Percentiles rank a stretch among this genome's conserved stretches.
These are phyloP conservation scores for Macaria notata DNA, from an alignment of 2,888 invertebrate species.

Conservation along the genomic window DNA sequence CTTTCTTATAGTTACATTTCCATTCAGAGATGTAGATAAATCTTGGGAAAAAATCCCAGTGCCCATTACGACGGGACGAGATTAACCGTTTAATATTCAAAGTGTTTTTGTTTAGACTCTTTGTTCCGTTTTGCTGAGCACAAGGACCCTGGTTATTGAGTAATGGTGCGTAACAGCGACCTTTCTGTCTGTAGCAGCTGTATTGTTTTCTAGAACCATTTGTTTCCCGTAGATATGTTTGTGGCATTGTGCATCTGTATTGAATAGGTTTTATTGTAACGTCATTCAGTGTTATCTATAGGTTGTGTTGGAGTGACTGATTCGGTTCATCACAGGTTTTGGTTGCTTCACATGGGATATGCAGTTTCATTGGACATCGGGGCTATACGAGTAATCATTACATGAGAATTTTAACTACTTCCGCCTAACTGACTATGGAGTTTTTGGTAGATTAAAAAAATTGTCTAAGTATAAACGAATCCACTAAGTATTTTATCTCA, in stretches of 20 bases:
- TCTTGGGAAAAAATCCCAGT: conserved; percentile 1
- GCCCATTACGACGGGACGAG: conserved; percentile 12
- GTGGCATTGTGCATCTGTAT: conserved; percentile 25
- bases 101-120: conserved; percentile 23
- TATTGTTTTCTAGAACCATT: conserved; percentile 49
- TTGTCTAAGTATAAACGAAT: too few relatives aligned
- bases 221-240: conserved; percentile 40
- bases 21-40: conserved; percentile 3
- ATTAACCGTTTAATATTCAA: conserved; percentile 23
- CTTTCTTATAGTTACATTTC: not conserved
- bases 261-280: conserved; percentile 16
- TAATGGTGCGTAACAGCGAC: conserved; percentile 64
- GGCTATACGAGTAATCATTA: too few relatives aligned
- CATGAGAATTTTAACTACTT: too few relatives aligned
- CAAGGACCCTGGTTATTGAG: conserved; percentile 47
- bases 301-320: not conserved
- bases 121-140: conserved; percentile 43
- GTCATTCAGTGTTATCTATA: conserved; percentile 12
- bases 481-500: too few relatives aligned
- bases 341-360: too few relatives aligned
- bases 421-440: too few relatives aligned
- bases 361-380: too few relatives aligned
- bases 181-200: conserved; percentile 53
- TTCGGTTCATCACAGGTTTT: not conserved
- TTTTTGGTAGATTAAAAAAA: too few relatives aligned